Percentiles rank a stretch among this genome's conserved stretches.
Conservation (phyloP, 1,140 invertebrate genomes). For the Drosophila ercepeae region DNA sequence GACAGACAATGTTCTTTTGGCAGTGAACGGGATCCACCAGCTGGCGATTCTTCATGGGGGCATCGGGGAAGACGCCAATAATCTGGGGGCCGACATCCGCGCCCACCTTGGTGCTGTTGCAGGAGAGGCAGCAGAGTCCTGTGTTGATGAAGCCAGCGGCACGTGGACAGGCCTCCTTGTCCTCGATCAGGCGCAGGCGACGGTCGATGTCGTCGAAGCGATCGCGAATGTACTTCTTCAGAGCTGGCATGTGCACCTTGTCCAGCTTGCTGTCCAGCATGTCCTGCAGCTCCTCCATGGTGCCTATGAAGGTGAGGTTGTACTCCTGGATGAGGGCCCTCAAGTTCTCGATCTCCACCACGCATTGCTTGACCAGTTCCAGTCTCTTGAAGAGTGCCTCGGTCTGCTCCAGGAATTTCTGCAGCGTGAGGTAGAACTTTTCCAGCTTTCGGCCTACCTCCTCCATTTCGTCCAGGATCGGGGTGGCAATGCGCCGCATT, state of each 20-base stretch:
- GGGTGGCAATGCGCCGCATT: constrained; percentile 62
- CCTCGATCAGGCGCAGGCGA: constrained; percentile 47
- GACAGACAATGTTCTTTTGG: constrained; percentile 38
- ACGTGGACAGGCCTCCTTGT: constrained; percentile 58
- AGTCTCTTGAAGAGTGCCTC: constrained; percentile 56
- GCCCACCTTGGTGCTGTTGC: constrained; percentile 54
- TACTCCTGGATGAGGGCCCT: constrained; percentile 53
- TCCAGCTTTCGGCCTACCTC: constrained; percentile 34
- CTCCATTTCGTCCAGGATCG: constrained; percentile 57
- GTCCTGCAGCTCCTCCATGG: constrained; percentile 82
- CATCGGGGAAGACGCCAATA: constrained; percentile 51
- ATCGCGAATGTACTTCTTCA: constrained; percentile 77
- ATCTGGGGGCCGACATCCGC: constrained; percentile 49
- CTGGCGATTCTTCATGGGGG: neutral
- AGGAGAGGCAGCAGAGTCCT: constrained; percentile 53
- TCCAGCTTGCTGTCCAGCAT: constrained; percentile 80
- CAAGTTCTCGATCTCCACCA: constrained; percentile 67
- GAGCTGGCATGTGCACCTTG: constrained; percentile 73
- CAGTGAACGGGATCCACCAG: constrained; percentile 11
- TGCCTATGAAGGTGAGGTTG: constrained; percentile 63
- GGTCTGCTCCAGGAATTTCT: constrained; percentile 38
- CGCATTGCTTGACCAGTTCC: constrained; percentile 63
- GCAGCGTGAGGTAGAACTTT: constrained; percentile 49
- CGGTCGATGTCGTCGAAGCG: constrained; percentile 62
- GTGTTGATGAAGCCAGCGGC: constrained; percentile 66